Base-by-base conservation (phyloP, 1,140 invertebrate species). In the Apocrypta bakeri region DNA sequence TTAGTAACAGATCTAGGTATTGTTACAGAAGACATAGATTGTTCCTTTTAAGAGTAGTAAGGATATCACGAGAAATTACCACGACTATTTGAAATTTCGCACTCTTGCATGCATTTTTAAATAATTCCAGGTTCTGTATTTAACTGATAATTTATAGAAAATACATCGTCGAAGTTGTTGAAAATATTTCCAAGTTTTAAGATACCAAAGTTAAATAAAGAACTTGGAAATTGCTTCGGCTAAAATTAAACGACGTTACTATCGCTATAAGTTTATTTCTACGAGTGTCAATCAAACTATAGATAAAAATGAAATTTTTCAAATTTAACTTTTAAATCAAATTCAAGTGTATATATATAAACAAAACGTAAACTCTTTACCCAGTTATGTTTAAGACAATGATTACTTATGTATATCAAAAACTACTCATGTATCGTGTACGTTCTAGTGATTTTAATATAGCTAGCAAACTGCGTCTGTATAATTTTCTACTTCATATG, bases 401-500 rank as follows among this genome's bases (percentile, higher is more conserved):
- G 9, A 77, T 77, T 64, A 29, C 24, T 63, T 27, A 48, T 74
- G 0, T 72, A 63, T 29, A n/a, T n/a, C n/a, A n/a, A 17, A 64
- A 81, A 69, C 80, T 81, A 82, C 73, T 69, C 27, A 21, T 82
- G 63, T 76, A 21, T 74, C 14, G 63, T 73, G 31, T 29, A 7
- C 24, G 64, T 68, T 66, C 0, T 31, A 42, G 37, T 14, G n/a
- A 63, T 42, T 68, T 66, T 74, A 68, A 25, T 42, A 71, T n/a
- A 76, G 56, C 25, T 8, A 61, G 37, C n/a, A 29, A 74, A 48
- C 24, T 48, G 72, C 37, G n/a, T 77, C 42, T n/a, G 37, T 71
- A 76, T n/a, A n/a, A n/a, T n/a, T 27, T 33, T 11, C 64, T 82
- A 82, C 33, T 61, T 77, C 21, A 31, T 69, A 82, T 82, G 64